Percentiles rank a stretch among this genome's conserved stretches.
Conservation (phyloP, 2,797 vertebrate species). For the Adrianichthys oophorus region DNA sequence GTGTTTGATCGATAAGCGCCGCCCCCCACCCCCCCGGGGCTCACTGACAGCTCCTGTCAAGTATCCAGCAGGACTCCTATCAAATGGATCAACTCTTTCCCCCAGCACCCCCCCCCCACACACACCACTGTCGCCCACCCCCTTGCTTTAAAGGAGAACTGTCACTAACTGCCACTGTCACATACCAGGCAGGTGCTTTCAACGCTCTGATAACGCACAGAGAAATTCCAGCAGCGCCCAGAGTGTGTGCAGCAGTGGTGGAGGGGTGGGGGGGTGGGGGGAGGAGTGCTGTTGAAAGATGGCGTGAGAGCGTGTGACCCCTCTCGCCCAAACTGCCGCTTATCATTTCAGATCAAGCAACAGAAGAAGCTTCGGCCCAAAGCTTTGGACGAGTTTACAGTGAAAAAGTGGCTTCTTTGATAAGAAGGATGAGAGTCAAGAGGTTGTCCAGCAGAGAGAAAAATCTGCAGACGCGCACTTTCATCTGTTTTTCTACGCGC, state of each 20-base stretch:
- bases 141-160: constrained; percentile 66
- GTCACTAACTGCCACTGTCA: constrained; percentile 76
- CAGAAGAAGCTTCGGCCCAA: constrained; percentile 7
- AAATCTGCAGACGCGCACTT: constrained; percentile 40
- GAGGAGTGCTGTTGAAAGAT: constrained; percentile 54
- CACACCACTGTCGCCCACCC: constrained; percentile 3
- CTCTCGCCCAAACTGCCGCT: constrained; percentile 40
- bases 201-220: constrained; percentile 70
- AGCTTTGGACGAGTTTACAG: constrained; percentile 13
- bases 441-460: constrained; percentile 18
- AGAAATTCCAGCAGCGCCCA: constrained; percentile 65
- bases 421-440: constrained; percentile 1
- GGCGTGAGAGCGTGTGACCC: constrained; percentile 33
- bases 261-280: too few species aligned
- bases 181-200: constrained; percentile 79
- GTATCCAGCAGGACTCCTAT: constrained; percentile 70
- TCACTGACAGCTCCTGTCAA: constrained; percentile 80
- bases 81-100: constrained; percentile 67
- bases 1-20: constrained; percentile 76
- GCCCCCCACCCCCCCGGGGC: constrained; percentile 44
- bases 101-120: constrained; percentile 4
- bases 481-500: constrained; percentile 11
- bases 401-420: background rate
- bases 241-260: constrained; percentile 30
- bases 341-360: constrained; percentile 45